Evolutionary conservation across 2,113 vertebrate species (phyloP).

Genomic region (Alexandromys fortis): DNA sequence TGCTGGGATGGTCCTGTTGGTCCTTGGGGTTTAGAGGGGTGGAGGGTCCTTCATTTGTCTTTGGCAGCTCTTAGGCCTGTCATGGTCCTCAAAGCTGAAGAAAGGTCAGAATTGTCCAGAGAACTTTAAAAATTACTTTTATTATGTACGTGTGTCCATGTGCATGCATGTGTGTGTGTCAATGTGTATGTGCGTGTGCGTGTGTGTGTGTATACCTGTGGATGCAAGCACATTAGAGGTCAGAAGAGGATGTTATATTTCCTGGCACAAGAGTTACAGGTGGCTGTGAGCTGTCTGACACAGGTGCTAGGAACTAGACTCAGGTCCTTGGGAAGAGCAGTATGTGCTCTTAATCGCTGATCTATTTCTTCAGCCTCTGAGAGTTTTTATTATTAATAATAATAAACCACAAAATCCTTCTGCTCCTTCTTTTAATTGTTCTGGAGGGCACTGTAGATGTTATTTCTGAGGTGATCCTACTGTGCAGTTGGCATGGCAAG

Average conservation of each 20-base stretch:
- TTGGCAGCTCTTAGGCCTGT: neutral
- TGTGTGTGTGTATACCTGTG: neutral
- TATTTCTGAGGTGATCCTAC: neutral
- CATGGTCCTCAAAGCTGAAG: neutral
- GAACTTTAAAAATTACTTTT: neutral
- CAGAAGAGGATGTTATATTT: neutral
- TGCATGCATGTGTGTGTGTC: fast-evolving
- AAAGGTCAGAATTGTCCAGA: neutral
- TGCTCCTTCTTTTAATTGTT: neutral
- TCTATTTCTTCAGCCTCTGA: neutral
- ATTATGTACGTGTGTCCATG: neutral
- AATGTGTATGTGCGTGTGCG: neutral
- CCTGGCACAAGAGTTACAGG: neutral
- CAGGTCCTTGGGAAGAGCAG: neutral
- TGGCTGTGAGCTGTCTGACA: neutral
- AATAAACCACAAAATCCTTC: neutral
- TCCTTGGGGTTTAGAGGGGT: no score
- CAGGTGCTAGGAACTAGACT: neutral
- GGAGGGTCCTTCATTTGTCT: neutral
- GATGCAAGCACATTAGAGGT: neutral
- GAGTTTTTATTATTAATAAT: neutral
- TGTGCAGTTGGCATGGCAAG: neutral
- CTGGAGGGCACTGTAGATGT: neutral
- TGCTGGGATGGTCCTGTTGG: neutral
- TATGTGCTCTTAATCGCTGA: no score